Percentiles rank a stretch among this genome's conserved stretches.
Conservation (phyloP, 1,140 invertebrate genomes). For the Cydia pomonella region DNA sequence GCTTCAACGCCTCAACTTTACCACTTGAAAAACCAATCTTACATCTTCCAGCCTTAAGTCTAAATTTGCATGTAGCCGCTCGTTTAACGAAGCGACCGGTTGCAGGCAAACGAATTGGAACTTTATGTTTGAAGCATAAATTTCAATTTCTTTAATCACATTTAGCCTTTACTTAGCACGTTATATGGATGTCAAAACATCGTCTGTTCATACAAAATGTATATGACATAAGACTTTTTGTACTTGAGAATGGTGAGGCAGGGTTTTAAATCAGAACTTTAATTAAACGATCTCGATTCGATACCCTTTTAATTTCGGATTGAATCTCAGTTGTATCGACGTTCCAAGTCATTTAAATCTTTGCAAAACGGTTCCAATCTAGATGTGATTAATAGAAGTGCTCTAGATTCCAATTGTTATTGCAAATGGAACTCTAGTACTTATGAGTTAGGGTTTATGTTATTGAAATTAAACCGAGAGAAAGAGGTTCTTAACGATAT, state of each 20-base stretch:
- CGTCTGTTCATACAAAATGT: neutral
- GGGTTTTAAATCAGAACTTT: constrained; percentile 23
- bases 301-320: constrained; percentile 24
- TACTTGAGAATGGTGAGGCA: neutral
- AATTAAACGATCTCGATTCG: constrained; percentile 31
- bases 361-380: constrained; percentile 5
- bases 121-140: neutral
- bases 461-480: too few relatives aligned
- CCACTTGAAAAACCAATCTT: neutral
- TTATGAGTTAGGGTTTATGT: neutral
- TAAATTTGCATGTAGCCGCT: neutral
- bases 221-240: neutral
- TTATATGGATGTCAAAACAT: neutral
- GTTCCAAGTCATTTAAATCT: constrained; percentile 26
- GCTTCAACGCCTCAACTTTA: neutral
- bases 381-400: constrained; percentile 26
- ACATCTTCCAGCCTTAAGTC: neutral
- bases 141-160: neutral
- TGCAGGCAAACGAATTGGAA: neutral
- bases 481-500: too few relatives aligned
- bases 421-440: constrained; percentile 10
- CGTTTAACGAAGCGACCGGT: neutral
- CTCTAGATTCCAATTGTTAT: constrained; percentile 5
- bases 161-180: neutral
- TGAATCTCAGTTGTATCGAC: constrained; percentile 29